These are phyloP conservation scores for Numenius arquata DNA, from an alignment of 2,113 vertebrate genomes.

Conservation along the genomic window DNA sequence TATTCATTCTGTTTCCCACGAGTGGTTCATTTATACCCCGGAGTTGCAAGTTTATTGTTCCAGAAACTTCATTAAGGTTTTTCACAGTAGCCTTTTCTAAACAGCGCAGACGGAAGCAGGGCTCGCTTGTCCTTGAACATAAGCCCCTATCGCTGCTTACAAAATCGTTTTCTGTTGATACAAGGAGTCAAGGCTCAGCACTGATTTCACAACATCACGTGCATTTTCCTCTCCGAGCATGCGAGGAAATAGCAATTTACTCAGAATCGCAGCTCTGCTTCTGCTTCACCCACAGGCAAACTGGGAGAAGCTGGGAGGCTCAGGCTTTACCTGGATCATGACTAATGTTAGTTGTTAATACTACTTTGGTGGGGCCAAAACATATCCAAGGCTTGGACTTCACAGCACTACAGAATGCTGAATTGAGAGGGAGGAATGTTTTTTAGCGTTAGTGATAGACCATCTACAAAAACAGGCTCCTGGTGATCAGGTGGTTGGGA, in stretches of 20 bases:
- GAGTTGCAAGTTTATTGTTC: background rate
- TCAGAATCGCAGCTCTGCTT: background rate
- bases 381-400: background rate
- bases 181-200: background rate
- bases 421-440: background rate
- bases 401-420: background rate
- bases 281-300: background rate
- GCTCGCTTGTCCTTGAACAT: background rate
- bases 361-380: background rate
- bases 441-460: background rate
- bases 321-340: background rate
- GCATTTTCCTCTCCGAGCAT: background rate
- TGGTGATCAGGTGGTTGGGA: background rate
- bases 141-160: background rate
- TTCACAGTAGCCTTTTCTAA: background rate
- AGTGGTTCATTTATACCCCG: background rate
- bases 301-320: background rate
- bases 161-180: background rate
- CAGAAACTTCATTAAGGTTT: background rate
- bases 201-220: fast-evolving
- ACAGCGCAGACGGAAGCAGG: background rate
- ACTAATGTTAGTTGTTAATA: background rate
- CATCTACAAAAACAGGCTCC: background rate
- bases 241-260: background rate
- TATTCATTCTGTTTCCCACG: background rate